phyloP scores from a whole-genome alignment of 2,888 invertebrate genomes.

The Mythimna ferrago region DNA sequence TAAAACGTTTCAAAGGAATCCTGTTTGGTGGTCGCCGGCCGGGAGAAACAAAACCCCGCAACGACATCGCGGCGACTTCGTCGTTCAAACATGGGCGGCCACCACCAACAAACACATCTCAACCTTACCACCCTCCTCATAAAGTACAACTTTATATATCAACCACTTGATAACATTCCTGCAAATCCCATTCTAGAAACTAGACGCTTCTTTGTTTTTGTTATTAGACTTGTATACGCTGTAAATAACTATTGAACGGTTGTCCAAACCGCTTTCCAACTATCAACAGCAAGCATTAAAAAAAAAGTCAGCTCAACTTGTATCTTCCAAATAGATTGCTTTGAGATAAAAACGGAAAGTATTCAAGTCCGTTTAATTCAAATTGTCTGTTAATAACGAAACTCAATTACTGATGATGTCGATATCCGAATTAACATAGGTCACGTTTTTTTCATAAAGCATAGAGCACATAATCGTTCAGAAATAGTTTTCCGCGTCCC shows the following conservation, averaged over 20 bases:
- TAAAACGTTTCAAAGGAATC: constrained; percentile 80
- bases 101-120: constrained; percentile 41
- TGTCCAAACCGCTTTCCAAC: constrained; percentile 52
- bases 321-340: constrained; percentile 54
- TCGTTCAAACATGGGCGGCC: constrained; percentile 49
- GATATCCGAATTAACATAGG: constrained; percentile 58
- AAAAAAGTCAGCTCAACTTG: constrained; percentile 41
- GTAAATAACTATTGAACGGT: constrained; percentile 47
- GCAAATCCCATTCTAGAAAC: constrained; percentile 64
- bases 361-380: constrained; percentile 56
- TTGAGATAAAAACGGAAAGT: constrained; percentile 64
- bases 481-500: constrained; percentile 64
- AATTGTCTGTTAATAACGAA: constrained; percentile 57
- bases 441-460: constrained; percentile 59
- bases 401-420: constrained; percentile 52
- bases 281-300: constrained; percentile 48
- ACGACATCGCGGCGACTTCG: constrained; percentile 62
- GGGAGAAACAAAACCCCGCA: constrained; percentile 74
- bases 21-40: constrained; percentile 73
- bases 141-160: constrained; percentile 44
- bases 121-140: constrained; percentile 59
- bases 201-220: constrained; percentile 62
- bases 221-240: constrained; percentile 42
- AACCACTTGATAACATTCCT: constrained; percentile 45
- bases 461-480: constrained; percentile 67